Conservation (phyloP, 2,888 invertebrate genomes). For the Caenorhabditis wallacei region DNA sequence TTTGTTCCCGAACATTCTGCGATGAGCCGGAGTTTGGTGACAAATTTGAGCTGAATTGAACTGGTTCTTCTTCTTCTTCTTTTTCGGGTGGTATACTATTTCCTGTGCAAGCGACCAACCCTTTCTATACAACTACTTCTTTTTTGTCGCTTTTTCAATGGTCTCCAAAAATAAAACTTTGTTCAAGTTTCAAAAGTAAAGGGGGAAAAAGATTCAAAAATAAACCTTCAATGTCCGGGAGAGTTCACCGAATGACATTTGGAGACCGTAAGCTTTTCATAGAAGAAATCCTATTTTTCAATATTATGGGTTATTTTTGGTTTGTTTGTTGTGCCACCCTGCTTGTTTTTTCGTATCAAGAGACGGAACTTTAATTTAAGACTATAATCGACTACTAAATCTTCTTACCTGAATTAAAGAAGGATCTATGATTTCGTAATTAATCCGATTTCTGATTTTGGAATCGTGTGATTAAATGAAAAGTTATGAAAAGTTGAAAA, state of each 20-base stretch:
- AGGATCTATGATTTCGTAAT: constrained; percentile 40
- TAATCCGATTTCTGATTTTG: constrained; percentile 20
- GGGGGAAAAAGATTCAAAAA: constrained; percentile 1
- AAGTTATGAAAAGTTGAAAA: neutral
- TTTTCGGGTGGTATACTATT: constrained; percentile 50
- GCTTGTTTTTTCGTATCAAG: neutral
- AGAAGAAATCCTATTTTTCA: neutral
- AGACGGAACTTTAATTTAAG: neutral
- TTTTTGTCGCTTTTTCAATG: constrained; percentile 40
- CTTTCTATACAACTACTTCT: constrained; percentile 47
- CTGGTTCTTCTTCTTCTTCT: constrained; percentile 20
- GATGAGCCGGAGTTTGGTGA: constrained; percentile 3
- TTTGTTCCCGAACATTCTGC: constrained; percentile 11
- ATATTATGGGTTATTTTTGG: constrained; percentile 1
- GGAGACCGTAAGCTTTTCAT: neutral
- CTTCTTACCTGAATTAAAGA: constrained; percentile 1
- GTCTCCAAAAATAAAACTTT: constrained; percentile 35
- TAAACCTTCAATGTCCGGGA: neutral
- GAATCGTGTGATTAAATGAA: no score
- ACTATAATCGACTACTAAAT: neutral
- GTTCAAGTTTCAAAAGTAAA: constrained; percentile 32
- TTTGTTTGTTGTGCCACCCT: neutral
- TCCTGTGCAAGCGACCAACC: constrained; percentile 37
- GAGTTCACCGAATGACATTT: constrained; percentile 5
- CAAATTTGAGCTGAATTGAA: constrained; percentile 20